Base-by-base conservation (phyloP, 2,113 vertebrate species). In the Speoplatyrhinus poulsoni region DNA sequence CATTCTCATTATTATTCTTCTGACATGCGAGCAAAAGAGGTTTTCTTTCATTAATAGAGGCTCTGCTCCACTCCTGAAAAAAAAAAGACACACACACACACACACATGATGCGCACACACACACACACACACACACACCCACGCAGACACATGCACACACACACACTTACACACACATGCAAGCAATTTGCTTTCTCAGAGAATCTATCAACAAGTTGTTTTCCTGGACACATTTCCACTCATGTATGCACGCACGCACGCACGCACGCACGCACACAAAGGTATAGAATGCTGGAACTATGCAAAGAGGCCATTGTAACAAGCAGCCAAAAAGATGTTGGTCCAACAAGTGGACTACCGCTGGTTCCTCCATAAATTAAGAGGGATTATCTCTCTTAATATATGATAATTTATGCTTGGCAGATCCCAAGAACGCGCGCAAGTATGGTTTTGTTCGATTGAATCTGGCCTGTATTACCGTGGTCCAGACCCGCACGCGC, bases 401-500 rank as follows among this genome's bases (percentile, higher is more conserved):
- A 80, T 89, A 93, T 93, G 90, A 57, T 88, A 91, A 93, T 91
- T 19, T 76, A 87, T 90, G 85, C 88, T 46, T 70, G 86, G 63
- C n/a, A 68, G 80, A 78, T 83, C 89, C 84, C 64, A 69, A 85
- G 83, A 82, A 59, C 52, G 11, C 36, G 12, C 36, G 5, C 41
- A 47, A 72, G 83, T 58, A 58, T 82, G 79, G 84, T 80, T 74
- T 80, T 87, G 81, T 84, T 82, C 50, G 75, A 10, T 69, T 50
- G 6, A 12, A 41, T 41, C 36, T 41, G 68, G 46, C 56, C 41
- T 52, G 4, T 52, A 12, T n/a, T 52, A 12, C 26, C 26, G 26
- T 26, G 26, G 26, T 26, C 26, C 26, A 26, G 26, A 26, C 26
- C 26, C 26, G 2, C 26, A 4, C 50, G 3, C 50, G 3, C 13